These are phyloP conservation scores for Sphaeramia orbicularis DNA, from an alignment of 2,797 vertebrate genomes.

Conservation along the genomic window DNA sequence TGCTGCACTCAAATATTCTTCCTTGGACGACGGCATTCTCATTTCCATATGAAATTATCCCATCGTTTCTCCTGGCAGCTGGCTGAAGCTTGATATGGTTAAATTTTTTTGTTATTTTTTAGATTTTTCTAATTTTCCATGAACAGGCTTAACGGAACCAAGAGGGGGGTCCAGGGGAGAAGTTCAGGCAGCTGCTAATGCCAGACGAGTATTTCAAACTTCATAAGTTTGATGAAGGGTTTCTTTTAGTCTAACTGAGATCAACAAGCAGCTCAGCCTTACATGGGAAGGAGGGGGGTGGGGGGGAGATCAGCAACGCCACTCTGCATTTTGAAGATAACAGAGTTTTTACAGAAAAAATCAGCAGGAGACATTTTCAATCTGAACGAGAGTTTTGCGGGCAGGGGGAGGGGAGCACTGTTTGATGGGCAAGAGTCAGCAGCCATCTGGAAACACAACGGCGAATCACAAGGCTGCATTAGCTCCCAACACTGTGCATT, in stretches of 20 bases:
- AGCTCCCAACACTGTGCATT: neutral
- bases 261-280: conserved; percentile 59
- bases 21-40: conserved; percentile 37
- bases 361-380: conserved; percentile 45
- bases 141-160: conserved; percentile 48
- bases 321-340: conserved; percentile 75
- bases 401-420: neutral
- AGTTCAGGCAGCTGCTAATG: conserved; percentile 50
- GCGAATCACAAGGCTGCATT: conserved; percentile 6
- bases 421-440: conserved; percentile 42
- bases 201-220: conserved; percentile 53
- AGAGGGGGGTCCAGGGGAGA: conserved; percentile 48
- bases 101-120: conserved; percentile 8
- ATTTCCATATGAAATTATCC: conserved; percentile 64
- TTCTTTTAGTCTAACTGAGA: conserved; percentile 46
- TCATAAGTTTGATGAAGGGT: conserved; percentile 44
- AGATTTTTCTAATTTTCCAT: conserved; percentile 47
- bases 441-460: conserved; percentile 55
- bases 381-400: conserved; percentile 39
- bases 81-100: conserved; percentile 35
- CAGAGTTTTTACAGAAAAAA: conserved; percentile 42
- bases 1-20: conserved; percentile 38
- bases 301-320: conserved; percentile 3
- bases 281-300: conserved; percentile 17
- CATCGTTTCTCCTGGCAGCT: conserved; percentile 57